Percentiles rank a stretch among this genome's conserved stretches.
Conservation (phyloP, 2,797 vertebrate genomes). For the Poeciliopsis presidionis region DNA sequence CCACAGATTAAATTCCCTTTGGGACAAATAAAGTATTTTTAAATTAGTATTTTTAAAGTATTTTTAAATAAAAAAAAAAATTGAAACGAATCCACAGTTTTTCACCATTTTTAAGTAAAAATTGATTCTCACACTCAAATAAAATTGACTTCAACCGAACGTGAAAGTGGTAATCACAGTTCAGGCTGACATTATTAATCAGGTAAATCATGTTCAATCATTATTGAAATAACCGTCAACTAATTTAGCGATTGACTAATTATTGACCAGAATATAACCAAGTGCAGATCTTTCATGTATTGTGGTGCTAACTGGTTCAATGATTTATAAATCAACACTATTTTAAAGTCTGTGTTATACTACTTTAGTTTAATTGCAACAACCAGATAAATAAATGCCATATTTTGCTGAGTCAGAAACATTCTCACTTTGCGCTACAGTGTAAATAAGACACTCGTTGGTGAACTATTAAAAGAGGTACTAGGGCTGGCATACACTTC, state of each 20-base stretch:
- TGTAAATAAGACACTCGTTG: background rate
- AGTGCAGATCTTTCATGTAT: too few species aligned
- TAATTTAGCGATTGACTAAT: too few species aligned
- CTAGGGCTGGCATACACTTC: background rate
- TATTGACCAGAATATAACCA: too few species aligned
- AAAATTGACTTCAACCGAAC: background rate
- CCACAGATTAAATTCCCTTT: background rate
- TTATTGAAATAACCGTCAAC: too few species aligned
- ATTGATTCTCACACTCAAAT: background rate
- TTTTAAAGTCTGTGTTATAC: too few species aligned
- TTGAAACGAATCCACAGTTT: background rate
- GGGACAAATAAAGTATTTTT: background rate
- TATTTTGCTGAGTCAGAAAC: background rate
- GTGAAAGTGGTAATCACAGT: background rate
- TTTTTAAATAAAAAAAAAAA: too few species aligned
- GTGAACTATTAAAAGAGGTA: background rate
- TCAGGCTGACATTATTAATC: background rate
- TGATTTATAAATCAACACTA: too few species aligned
- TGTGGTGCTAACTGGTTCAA: too few species aligned
- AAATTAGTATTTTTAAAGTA: background rate
- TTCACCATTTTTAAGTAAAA: background rate
- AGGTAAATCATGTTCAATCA: too few species aligned
- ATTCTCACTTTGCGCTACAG: background rate
- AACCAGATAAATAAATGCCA: too few species aligned
- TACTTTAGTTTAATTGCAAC: too few species aligned